Evolutionary conservation across 2,113 vertebrate genomes (phyloP), one percentile per base, ranked within the genome.

Genomic region (Castor canadensis): DNA sequence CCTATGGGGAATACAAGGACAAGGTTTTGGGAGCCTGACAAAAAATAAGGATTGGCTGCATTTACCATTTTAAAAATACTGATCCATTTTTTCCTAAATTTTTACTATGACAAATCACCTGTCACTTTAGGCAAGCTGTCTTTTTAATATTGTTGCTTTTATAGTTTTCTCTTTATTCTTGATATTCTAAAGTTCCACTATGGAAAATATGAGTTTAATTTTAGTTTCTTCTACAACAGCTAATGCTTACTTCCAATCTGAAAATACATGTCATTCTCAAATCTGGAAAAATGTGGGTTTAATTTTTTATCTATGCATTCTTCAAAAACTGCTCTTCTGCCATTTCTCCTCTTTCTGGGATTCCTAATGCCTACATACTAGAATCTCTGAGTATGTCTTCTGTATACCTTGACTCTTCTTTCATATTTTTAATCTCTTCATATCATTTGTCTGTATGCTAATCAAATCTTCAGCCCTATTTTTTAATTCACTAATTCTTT

Each of bases 101-200:
- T 87, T 35, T 81, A n/a, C 38, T 64, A n/a, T 75, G 40, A 93
- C n/a, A 94, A 93, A 82, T 76, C 54, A 75, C 52, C 72, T 88
- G 17, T 56, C 47, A 91, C 49, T 81, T 81, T 84, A 75, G 28
- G 16, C 45, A 28, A 62, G 24, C 30, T 89, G 3, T 43, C 49
- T 92, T 92, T 93, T 83, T 24, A 28, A 32, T 67, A 76, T 92
- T 77, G 11, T 22, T 83, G n/a, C 6, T 92, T 72, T 94, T 43
- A 91, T n/a, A 62, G 72, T 73, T 62, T 81, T 89, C 54, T 87
- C 71, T 94, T 85, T n/a, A 84, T 69, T 96, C 62, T 87, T 88
- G 32, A 75, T 87, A 40, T 82, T 62, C 60, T 85, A 58, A 93
- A 87, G 19, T 81, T 81, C 85, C 9, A 22, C 30, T 71, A 30